phyloP scores from a whole-genome alignment of 2,888 invertebrate species.

The Cerastoderma edule region DNA sequence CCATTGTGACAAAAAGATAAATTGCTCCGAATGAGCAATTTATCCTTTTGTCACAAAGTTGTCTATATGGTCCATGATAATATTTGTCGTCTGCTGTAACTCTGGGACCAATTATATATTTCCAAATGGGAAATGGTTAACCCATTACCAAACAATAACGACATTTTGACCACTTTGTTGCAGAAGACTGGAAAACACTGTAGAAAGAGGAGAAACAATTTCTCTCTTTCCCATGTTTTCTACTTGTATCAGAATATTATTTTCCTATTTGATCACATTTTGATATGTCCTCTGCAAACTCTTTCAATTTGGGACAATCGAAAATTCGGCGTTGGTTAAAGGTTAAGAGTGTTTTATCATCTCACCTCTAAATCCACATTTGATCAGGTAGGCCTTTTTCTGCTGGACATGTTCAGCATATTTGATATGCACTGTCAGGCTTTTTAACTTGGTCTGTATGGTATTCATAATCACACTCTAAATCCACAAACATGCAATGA shows the following conservation, averaged over 20 bases:
- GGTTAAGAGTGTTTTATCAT: no score
- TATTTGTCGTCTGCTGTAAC: background rate
- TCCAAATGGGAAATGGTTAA: no score
- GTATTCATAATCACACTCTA: background rate
- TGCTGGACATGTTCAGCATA: constrained; percentile 50
- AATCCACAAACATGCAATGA: background rate
- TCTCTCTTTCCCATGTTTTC: constrained; percentile 7
- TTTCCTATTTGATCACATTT: no score
- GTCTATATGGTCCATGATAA: background rate
- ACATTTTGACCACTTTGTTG: no score
- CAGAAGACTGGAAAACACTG: constrained; percentile 8
- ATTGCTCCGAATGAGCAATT: no score
- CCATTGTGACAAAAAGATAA: constrained; percentile 9
- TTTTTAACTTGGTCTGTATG: constrained; percentile 42
- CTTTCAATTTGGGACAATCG: no score
- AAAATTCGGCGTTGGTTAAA: no score
- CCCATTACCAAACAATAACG: no score
- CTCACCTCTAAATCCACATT: constrained; percentile 48
- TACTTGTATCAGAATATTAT: no score
- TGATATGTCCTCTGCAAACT: no score
- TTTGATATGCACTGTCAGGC: constrained; percentile 42
- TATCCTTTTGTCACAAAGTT: background rate
- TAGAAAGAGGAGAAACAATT: constrained; percentile 11
- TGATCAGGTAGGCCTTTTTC: constrained; percentile 22
- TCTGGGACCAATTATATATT: no score